Base-by-base conservation (phyloP, 1,140 invertebrate species). In the Myzus persicae region DNA sequence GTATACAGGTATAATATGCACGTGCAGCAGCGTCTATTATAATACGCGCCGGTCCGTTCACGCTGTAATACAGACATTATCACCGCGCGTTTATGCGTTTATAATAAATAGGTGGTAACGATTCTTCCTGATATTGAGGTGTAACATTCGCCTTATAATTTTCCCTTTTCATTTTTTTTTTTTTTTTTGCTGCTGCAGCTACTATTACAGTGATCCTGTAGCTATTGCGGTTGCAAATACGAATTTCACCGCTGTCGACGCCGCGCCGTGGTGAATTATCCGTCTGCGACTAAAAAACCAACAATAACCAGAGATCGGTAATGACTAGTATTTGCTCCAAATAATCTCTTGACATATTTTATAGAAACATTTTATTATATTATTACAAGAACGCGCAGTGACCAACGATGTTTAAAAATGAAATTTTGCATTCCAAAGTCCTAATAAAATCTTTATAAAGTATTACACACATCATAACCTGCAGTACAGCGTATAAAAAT, bases 1-100 rank as follows among this genome's bases (percentile, higher is more conserved):
- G 54, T 59, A 59, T 59, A 59, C 20, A 76, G 59, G n/a, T n/a
- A n/a, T 76, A 76, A 6, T 51, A n/a, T n/a, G 31, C 59, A 76
- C n/a, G 14, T 76, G 59, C n/a, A 76, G 59, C 31, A 76, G n/a
- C 11, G 18, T 36, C 59, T n/a, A 76, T 76, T 85, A 42, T 82
- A 82, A 82, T 40, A 38, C 38, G 81, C 9, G 38, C 14, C 38
- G 38, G 24, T 3, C 22, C 24, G 38, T 26, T 38, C 38, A 40
- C 82, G 38, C 9, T 42, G 38, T 87, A 87, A 87, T 87, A 87
- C 84, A 87, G 84, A 87, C 84, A 87, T 87, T 87, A 87, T 87
- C 84, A 7, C 31, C 38, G 81, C 24, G 8, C 8, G 38, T 42
- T 84, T 84, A 84, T 76, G 8, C 8, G 38, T 42, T 84, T 84